phyloP scores from a whole-genome alignment of 2,797 vertebrate genomes.

The Sebastes taczanowskii region DNA sequence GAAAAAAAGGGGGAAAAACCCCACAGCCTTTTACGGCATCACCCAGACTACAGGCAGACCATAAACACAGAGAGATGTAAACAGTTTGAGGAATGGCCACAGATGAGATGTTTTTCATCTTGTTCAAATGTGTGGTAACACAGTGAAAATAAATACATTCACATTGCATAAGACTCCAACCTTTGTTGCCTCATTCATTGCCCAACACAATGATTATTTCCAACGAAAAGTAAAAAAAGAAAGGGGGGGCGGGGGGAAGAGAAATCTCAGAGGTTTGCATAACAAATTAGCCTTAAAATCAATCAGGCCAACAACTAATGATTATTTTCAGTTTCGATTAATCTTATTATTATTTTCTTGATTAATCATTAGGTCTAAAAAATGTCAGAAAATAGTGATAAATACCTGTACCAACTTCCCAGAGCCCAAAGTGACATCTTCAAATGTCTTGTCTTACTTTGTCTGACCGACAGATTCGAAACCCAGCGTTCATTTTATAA shows the following conservation, averaged over 20 bases:
- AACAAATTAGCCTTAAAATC: not conserved
- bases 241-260: accelerated
- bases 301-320: not conserved
- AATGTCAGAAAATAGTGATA: not conserved
- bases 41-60: slow-evolving; percentile 31
- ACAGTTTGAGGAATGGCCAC: slow-evolving; percentile 31
- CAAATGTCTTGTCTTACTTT: not conserved
- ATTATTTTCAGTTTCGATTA: not conserved
- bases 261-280: not conserved
- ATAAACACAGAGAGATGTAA: slow-evolving; percentile 53
- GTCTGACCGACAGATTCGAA: not conserved
- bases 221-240: not conserved
- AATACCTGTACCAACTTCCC: no score
- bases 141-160: slow-evolving; percentile 10
- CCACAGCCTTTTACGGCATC: slow-evolving; percentile 51
- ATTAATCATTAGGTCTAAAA: not conserved
- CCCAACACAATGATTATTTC: not conserved
- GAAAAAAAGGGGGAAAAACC: slow-evolving; percentile 32
- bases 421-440: not conserved
- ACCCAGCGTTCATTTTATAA: not conserved
- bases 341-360: not conserved
- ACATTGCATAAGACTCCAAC: not conserved
- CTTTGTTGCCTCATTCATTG: not conserved
- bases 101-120: slow-evolving; percentile 32
- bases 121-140: slow-evolving; percentile 21